These are phyloP conservation scores for Epicampocera succincta DNA, from an alignment of 2,888 invertebrate species.

Conservation along the genomic window DNA sequence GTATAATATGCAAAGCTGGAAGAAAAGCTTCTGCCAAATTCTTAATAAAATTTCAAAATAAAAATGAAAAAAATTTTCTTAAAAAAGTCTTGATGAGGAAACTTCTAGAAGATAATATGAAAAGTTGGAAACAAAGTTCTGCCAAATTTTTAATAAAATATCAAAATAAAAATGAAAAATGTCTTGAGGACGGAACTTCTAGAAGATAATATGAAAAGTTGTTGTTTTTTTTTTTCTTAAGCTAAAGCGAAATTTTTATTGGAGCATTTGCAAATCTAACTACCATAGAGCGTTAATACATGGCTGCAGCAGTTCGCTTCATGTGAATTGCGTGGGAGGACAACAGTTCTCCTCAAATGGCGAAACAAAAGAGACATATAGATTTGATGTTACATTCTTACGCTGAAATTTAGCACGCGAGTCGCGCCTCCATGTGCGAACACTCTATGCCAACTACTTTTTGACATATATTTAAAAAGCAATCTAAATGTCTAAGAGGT, in stretches of 20 bases:
- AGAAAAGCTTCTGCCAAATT: constrained; percentile 41
- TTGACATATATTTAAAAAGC: constrained; percentile 58
- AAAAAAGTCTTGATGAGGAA: no score
- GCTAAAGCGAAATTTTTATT: not conserved
- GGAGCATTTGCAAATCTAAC: constrained; percentile 1
- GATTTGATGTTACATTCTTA: no score
- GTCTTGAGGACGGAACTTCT: no score
- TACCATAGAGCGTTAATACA: constrained; percentile 1
- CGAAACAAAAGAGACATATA: no score
- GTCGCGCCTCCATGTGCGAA: not conserved
- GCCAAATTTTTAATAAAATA: not conserved
- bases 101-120: no score
- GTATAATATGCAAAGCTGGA: no score
- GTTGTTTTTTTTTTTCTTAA: no score
- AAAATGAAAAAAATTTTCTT: no score
- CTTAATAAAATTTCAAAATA: no score
- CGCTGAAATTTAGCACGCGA: not conserved
- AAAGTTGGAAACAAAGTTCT: constrained; percentile 24
- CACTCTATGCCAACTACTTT: constrained; percentile 41
- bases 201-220: no score
- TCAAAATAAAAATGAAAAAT: no score
- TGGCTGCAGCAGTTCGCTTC: not conserved
- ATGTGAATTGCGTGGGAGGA: not conserved
- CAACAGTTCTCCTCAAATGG: no score
- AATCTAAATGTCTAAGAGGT: constrained; percentile 46